These are phyloP conservation scores for Hydrotaea cyrtoneurina DNA, from an alignment of 2,888 invertebrate species.

Conservation along the genomic window DNA sequence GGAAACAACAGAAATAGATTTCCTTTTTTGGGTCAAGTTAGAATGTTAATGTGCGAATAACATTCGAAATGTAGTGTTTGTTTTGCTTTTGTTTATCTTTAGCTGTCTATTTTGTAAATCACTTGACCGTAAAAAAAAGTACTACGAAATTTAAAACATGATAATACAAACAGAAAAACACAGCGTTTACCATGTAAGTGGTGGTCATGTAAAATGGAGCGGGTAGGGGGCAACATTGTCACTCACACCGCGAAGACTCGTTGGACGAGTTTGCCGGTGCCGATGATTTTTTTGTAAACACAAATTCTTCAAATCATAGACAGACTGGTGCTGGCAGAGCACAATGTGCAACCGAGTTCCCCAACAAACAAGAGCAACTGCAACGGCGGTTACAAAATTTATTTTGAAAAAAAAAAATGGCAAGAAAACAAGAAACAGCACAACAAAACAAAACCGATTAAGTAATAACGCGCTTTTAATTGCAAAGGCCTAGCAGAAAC, in stretches of 20 bases:
- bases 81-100: not conserved
- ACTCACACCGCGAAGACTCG: not conserved
- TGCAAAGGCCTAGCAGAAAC: slow-evolving; percentile 69
- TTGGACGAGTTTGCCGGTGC: not conserved
- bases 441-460: slow-evolving; percentile 41
- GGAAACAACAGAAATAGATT: not conserved
- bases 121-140: slow-evolving; percentile 25
- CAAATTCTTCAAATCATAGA: slow-evolving; percentile 18
- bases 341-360: not conserved
- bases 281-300: slow-evolving; percentile 4
- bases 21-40: slow-evolving; percentile 59
- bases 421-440: no score
- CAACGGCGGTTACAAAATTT: slow-evolving; percentile 53
- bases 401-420: not conserved
- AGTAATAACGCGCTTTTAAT: slow-evolving; percentile 67
- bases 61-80: not conserved
- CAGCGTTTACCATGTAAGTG: not conserved
- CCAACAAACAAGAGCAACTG: slow-evolving; percentile 54
- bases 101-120: slow-evolving; percentile 4
- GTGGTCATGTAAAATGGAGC: not conserved
- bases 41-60: slow-evolving; percentile 53
- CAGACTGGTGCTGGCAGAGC: not conserved
- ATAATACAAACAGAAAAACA: not conserved
- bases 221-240: not conserved
- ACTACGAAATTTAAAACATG: no score